These are phyloP conservation scores for Laspeyria flexula DNA, from an alignment of 2,888 invertebrate species.

Conservation along the genomic window DNA sequence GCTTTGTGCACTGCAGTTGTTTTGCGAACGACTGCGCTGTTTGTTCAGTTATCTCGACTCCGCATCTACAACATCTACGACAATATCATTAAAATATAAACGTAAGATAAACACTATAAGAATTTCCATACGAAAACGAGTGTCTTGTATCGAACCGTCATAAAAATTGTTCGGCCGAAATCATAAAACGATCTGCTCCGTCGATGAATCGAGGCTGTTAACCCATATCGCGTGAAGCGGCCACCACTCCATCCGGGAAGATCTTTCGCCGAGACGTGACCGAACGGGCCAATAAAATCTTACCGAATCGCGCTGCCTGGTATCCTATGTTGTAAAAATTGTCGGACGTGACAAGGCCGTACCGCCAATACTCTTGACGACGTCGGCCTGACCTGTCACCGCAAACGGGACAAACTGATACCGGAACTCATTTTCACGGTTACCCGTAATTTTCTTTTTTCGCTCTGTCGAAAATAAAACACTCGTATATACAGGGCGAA, in stretches of 20 bases:
- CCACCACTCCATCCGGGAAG: conserved; percentile 62
- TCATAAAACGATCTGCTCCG: conserved; percentile 76
- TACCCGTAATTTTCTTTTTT: conserved; percentile 19
- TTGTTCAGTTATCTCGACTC: conserved; percentile 26
- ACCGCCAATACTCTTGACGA: conserved; percentile 34
- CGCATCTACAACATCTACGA: conserved; percentile 9
- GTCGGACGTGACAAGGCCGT: conserved; percentile 64
- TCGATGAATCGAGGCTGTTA: conserved; percentile 72
- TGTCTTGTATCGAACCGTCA: conserved; percentile 43
- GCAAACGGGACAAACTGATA: conserved; percentile 36
- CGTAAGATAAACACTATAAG: conserved; percentile 27
- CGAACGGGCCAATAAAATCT: conserved; percentile 77
- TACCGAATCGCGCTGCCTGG: conserved; percentile 57
- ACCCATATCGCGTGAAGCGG: conserved; percentile 70
- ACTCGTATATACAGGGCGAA: background rate
- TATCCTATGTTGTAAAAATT: conserved; percentile 68
- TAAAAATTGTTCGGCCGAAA: conserved; percentile 64
- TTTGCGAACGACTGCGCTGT: conserved; percentile 38
- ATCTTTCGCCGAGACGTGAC: conserved; percentile 77
- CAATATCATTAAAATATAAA: conserved; percentile 17
- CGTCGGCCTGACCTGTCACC: conserved; percentile 39
- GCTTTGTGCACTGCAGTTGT: conserved; percentile 56
- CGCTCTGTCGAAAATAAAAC: background rate
- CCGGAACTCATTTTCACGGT: conserved; percentile 24
- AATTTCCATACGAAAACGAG: conserved; percentile 30